Evolutionary conservation across 1,140 invertebrate species (phyloP).

Genomic region (Carposina sasakii): DNA sequence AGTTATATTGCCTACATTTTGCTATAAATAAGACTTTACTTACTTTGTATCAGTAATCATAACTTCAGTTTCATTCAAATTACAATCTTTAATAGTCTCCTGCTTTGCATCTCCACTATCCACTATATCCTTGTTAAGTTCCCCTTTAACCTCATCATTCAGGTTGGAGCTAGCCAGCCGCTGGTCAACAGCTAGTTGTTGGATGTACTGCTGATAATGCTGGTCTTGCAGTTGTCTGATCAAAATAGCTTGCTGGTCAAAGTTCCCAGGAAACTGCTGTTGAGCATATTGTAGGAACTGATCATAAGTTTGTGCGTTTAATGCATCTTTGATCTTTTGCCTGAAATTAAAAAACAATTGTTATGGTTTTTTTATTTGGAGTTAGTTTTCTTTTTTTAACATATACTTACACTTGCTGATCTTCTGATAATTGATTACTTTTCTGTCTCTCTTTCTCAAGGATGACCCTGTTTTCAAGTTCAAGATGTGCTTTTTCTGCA

Average conservation of each 20-base stretch:
- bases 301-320: conserved; percentile 96
- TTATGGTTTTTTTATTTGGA: conserved; percentile 37
- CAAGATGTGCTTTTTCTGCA: conserved; percentile 45
- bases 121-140: conserved; percentile 29
- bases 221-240: conserved; percentile 96
- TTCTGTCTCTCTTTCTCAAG: conserved; percentile 58
- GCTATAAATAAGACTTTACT: too few species aligned
- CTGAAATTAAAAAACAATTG: conserved; percentile 61
- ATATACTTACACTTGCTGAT: conserved; percentile 75
- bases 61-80: conserved; percentile 43
- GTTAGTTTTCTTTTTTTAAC: conserved; percentile 36
- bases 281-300: conserved; percentile 95
- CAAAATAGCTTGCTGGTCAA: conserved; percentile 93
- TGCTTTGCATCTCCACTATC: conserved; percentile 31
- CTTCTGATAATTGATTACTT: conserved; percentile 52
- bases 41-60: too few species aligned
- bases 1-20: too few species aligned
- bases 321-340: conserved; percentile 93
- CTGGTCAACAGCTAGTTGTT: conserved; percentile 80
- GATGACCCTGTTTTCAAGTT: conserved; percentile 55
- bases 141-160: conserved; percentile 25
- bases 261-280: conserved; percentile 93
- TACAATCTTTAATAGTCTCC: conserved; percentile 37
- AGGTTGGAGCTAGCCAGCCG: conserved; percentile 61
- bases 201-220: conserved; percentile 98